These are phyloP conservation scores for Agapostemon virescens DNA, from an alignment of 2,888 invertebrate species.

Conservation along the genomic window DNA sequence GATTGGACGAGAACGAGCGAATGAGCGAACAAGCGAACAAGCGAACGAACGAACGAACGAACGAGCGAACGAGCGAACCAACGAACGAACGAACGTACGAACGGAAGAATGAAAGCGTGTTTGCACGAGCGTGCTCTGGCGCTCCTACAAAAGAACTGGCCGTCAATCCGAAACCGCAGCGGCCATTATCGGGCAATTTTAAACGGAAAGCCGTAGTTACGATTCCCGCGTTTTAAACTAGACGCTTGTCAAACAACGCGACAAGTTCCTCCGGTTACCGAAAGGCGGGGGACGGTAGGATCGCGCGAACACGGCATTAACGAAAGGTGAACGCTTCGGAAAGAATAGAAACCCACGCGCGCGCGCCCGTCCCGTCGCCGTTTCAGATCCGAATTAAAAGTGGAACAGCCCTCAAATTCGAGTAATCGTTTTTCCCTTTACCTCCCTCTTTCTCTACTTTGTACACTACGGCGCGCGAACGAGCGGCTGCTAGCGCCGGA, in stretches of 20 bases:
- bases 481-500: background rate
- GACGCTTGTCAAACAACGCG: slow-evolving; percentile 48
- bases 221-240: slow-evolving; percentile 48
- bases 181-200: slow-evolving; percentile 64
- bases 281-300: slow-evolving; percentile 31
- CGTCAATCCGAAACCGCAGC: slow-evolving; percentile 63
- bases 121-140: slow-evolving; percentile 53
- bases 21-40: slow-evolving; percentile 50
- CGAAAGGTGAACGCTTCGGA: background rate
- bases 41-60: slow-evolving; percentile 52
- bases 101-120: slow-evolving; percentile 59
- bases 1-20: slow-evolving; percentile 53
- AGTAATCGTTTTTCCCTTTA: background rate
- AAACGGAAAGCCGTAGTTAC: slow-evolving; percentile 61
- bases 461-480: background rate
- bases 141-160: slow-evolving; percentile 58
- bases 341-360: background rate
- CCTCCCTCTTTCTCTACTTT: background rate
- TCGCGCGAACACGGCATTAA: background rate
- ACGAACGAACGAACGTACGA: slow-evolving; percentile 50
- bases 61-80: slow-evolving; percentile 52
- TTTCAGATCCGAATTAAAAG: background rate
- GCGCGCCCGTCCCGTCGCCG: background rate
- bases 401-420: background rate
- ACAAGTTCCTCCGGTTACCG: slow-evolving; percentile 27